These are phyloP conservation scores for Mimas tiliae DNA, from an alignment of 2,888 invertebrate species.

Conservation along the genomic window DNA sequence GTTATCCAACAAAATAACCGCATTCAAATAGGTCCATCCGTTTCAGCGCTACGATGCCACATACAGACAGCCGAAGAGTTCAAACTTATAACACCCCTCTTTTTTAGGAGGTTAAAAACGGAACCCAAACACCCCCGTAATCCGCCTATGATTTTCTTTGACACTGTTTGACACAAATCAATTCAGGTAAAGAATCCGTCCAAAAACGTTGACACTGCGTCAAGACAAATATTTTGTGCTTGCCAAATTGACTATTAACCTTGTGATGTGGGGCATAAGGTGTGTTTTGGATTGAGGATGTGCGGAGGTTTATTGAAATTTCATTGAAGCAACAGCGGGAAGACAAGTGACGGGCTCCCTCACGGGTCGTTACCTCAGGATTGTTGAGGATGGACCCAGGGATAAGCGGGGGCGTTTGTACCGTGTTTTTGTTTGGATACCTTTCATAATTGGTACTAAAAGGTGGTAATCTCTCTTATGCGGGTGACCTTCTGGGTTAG, in stretches of 20 bases:
- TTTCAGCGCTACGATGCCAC: too few species aligned
- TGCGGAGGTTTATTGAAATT: slow-evolving; percentile 57
- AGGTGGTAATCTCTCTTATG: too few species aligned
- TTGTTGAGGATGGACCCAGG: not conserved
- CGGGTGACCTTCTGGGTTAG: too few species aligned
- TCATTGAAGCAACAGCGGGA: slow-evolving; percentile 49
- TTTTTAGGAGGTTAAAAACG: too few species aligned
- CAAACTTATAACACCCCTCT: too few species aligned
- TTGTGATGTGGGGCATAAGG: slow-evolving; percentile 29
- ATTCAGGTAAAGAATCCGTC: slow-evolving; percentile 11
- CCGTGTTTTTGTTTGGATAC: not conserved
- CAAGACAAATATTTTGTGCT: slow-evolving; percentile 7
- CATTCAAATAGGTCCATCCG: too few species aligned
- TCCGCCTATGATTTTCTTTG: slow-evolving; percentile 9
- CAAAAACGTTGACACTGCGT: slow-evolving; percentile 20
- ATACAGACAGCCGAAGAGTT: too few species aligned
- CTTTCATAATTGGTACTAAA: too few species aligned
- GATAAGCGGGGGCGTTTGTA: slow-evolving; percentile 6
- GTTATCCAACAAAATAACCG: too few species aligned
- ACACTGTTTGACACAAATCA: slow-evolving; percentile 21
- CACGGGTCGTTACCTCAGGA: slow-evolving; percentile 54
- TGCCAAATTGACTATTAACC: not conserved
- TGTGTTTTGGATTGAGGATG: slow-evolving; percentile 34
- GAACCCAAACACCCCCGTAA: not conserved
- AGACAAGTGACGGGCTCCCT: slow-evolving; percentile 57